Base-by-base conservation (phyloP, 1,140 invertebrate genomes). In the Papilio polyxenes region DNA sequence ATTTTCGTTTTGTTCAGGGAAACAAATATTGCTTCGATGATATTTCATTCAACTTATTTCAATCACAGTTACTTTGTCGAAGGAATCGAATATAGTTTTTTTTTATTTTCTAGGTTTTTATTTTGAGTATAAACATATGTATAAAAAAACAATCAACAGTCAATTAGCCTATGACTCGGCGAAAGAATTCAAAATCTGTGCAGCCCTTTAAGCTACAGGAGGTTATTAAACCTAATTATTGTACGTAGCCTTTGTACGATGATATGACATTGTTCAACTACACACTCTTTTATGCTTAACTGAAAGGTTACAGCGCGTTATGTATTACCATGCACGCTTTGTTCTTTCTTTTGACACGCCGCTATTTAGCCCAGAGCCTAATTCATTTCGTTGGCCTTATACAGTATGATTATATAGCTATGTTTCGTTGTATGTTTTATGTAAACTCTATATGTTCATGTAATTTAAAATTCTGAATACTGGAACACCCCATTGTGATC, bases 1-100 rank as follows among this genome's bases (percentile, higher is more conserved):
- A 31, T 31, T 65, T 65, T 65, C 23, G 1, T 13, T 10, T 65
- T 65, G 11, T 65, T 65, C 20, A 65, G 62, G n/a, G 31, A 72
- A 72, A 37, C 65, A 40, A 72, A 72, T 72, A 72, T 72, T 72
- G 65, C 15, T 72, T 37, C 65, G 13, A 15, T 31, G 31, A 37
- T 69, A 69, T 69, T 69, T 69, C 62, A 69, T 72, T 72, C 65
- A 72, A 72, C 31, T 72, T 72, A 72, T 72, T 72, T 72, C 65
- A 72, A 72, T 72, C 23, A 37, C 23, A 72, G 23, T 72, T 72
- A 7, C 20, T 0, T 72, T 72, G 37, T 40, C 31, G 31, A 72
- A 72, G 65, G 13, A 72, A 72, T 0, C 31, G 31, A 72, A 37
- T 15, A 40, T 40, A 6, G 65, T 40, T 72, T 37, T 11, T 11